phyloP scores from a whole-genome alignment of 2,113 vertebrate species.

The Lates calcarifer region DNA sequence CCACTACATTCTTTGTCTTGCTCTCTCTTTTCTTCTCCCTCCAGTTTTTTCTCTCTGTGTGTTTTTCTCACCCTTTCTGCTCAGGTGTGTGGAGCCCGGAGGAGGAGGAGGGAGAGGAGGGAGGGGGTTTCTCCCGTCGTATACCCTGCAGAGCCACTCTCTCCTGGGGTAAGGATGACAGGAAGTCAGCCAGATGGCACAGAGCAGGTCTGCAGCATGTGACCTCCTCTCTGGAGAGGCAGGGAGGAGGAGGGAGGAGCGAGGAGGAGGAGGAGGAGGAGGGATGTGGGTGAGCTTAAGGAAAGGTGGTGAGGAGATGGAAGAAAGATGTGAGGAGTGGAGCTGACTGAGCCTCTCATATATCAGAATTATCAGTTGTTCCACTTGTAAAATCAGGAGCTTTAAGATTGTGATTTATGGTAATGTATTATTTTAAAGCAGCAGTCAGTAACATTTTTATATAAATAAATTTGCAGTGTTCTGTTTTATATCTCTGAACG shows the following conservation, averaged over 20 bases:
- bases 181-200: conserved; percentile 86
- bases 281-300: conserved; percentile 35
- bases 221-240: conserved; percentile 76
- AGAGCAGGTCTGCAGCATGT: conserved; percentile 78
- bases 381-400: conserved; percentile 7
- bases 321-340: conserved; percentile 52
- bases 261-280: conserved; percentile 35
- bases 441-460: conserved; percentile 26
- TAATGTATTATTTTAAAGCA: conserved; percentile 10
- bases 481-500: conserved; percentile 6
- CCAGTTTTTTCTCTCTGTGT: conserved; percentile 45
- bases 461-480: conserved; percentile 15
- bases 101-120: conserved; percentile 23
- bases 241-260: conserved; percentile 49
- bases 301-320: conserved; percentile 54
- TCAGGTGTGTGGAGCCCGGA: conserved; percentile 65
- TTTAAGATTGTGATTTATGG: conserved; percentile 40
- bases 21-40: conserved; percentile 2
- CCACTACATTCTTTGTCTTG: conserved; percentile 30
- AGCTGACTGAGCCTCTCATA: conserved; percentile 27
- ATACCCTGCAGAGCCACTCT: conserved; percentile 73
- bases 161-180: conserved; percentile 81
- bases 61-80: conserved; percentile 60
- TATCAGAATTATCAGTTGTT: conserved; percentile 36
- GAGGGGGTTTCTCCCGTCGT: conserved; percentile 47